These are phyloP conservation scores for Macaca mulatta DNA, from an alignment of 2,113 vertebrate genomes.

Conservation along the genomic window DNA sequence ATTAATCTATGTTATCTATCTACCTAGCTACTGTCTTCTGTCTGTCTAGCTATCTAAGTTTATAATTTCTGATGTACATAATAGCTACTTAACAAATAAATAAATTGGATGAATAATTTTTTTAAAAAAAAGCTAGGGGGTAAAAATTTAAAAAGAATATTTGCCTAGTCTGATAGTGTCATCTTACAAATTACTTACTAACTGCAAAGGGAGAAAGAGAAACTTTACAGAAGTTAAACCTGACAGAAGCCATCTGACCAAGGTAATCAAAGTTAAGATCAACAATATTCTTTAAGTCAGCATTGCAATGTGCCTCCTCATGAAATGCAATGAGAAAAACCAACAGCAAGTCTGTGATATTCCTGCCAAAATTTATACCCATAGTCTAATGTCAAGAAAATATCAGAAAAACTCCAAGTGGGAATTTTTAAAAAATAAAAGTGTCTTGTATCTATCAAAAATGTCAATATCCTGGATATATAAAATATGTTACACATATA, in stretches of 20 bases:
- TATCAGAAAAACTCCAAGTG: neutral
- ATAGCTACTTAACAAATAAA: neutral
- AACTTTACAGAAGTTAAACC: neutral
- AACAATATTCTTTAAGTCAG: neutral
- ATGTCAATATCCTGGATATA: neutral
- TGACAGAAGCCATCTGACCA: neutral
- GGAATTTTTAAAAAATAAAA: neutral
- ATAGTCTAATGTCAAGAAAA: neutral
- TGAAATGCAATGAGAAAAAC: neutral
- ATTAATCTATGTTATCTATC: too few species aligned
- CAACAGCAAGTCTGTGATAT: neutral
- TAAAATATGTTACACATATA: too few species aligned
- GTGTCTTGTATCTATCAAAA: neutral
- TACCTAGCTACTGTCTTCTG: too few species aligned
- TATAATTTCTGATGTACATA: neutral
- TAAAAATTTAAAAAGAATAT: neutral
- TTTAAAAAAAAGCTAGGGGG: neutral
- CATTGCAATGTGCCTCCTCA: neutral
- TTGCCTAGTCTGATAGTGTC: neutral
- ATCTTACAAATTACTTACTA: neutral
- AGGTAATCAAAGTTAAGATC: neutral
- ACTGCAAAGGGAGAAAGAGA: neutral
- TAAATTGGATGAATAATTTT: neutral
- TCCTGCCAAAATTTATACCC: neutral
- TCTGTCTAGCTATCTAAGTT: neutral